Conservation (phyloP, 2,113 vertebrate species). For the Protomyctophum bolini region DNA sequence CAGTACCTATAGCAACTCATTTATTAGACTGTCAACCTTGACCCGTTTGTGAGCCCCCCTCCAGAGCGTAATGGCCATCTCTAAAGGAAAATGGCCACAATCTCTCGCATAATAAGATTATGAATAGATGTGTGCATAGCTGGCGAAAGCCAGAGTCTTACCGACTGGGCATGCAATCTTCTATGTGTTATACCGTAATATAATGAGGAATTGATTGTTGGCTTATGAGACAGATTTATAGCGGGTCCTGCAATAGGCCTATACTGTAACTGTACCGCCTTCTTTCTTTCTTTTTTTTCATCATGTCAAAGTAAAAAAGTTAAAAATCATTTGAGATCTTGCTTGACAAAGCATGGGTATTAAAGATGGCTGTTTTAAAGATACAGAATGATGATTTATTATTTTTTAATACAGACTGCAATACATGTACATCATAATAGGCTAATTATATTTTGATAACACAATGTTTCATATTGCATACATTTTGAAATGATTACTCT, state of each 20-base stretch:
- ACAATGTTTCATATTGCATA: too few species aligned
- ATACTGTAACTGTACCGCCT: too few species aligned
- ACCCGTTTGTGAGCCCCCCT: conserved; percentile 53
- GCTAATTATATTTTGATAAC: too few species aligned
- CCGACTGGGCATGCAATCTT: conserved; percentile 11
- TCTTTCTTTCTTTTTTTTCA: too few species aligned
- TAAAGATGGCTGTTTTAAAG: too few species aligned
- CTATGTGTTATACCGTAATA: not conserved
- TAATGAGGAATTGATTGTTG: conserved; percentile 9
- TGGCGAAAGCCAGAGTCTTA: conserved; percentile 52
- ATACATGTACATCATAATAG: too few species aligned
- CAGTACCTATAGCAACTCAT: conserved; percentile 47
- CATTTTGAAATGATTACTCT: too few species aligned
- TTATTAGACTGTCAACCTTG: conserved; percentile 73
- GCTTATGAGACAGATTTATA: not conserved
- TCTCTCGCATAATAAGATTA: conserved; percentile 31
- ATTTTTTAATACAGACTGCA: not conserved
- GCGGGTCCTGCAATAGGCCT: not conserved
- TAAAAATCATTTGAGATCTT: not conserved
- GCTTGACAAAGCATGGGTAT: too few species aligned
- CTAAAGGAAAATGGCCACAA: conserved; percentile 34
- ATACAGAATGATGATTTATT: not conserved
- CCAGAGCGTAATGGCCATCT: conserved; percentile 40
- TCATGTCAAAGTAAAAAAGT: not conserved
- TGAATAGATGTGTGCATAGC: conserved; percentile 37